Evolutionary conservation across 2,888 invertebrate species (phyloP).

Genomic region (Crossocerus cetratus): DNA sequence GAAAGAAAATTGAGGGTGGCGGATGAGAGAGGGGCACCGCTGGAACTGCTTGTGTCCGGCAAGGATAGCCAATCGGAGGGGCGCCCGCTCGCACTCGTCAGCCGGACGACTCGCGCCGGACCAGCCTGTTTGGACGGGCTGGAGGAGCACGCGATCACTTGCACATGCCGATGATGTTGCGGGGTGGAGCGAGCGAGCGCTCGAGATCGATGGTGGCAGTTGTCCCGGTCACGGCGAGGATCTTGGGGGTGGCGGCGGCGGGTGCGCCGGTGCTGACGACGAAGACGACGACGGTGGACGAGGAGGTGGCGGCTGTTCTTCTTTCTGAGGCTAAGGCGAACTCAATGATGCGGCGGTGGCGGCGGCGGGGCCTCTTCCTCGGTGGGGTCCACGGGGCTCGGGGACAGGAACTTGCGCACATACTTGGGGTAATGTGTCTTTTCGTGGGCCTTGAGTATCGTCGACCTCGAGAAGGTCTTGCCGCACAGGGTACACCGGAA

Average conservation of each 20-base stretch:
- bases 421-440: slow-evolving; percentile 96
- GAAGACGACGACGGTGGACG: slow-evolving; percentile 31
- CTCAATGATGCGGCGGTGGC: slow-evolving; percentile 71
- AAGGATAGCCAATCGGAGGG: not conserved
- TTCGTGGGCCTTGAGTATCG: slow-evolving; percentile 94
- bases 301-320: slow-evolving; percentile 34
- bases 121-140: not conserved
- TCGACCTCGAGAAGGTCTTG: slow-evolving; percentile 93
- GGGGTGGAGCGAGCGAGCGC: not conserved
- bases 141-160: not conserved
- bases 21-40: slow-evolving; percentile 47
- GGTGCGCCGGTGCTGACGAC: not conserved
- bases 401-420: slow-evolving; percentile 92
- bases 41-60: slow-evolving; percentile 29
- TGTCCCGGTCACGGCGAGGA: not conserved
- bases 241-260: slow-evolving; percentile 6
- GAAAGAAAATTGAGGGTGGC: slow-evolving; percentile 30
- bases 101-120: not conserved
- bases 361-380: slow-evolving; percentile 82
- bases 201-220: slow-evolving; percentile 5
- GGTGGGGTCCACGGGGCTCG: slow-evolving; percentile 90
- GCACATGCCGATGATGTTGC: slow-evolving; percentile 4
- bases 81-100: not conserved
- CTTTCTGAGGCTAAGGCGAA: slow-evolving; percentile 56
- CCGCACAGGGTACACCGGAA: slow-evolving; percentile 93